These are phyloP conservation scores for Argyresthia goedartella DNA, from an alignment of 2,888 invertebrate species.

Conservation along the genomic window DNA sequence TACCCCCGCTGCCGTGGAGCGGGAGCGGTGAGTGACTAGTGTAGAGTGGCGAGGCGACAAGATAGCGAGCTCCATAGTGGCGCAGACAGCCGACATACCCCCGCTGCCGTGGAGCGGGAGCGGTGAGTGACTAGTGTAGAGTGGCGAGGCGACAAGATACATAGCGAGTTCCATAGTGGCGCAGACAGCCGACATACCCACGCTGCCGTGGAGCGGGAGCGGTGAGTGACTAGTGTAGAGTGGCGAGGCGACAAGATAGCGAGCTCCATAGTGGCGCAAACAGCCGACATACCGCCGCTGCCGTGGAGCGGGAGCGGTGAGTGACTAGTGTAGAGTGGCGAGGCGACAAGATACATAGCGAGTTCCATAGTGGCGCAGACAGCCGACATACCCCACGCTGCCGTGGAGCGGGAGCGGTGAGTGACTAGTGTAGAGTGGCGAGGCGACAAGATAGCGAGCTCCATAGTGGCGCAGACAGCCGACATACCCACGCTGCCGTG, in stretches of 20 bases:
- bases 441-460: background rate
- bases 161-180: constrained; percentile 81
- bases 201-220: constrained; percentile 98
- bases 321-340: constrained; percentile 49
- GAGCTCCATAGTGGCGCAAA: constrained; percentile 98
- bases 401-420: constrained; percentile 96
- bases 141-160: background rate
- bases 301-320: constrained; percentile 96
- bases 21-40: constrained; percentile 78
- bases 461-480: constrained; percentile 97
- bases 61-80: constrained; percentile 77
- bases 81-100: constrained; percentile 98
- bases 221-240: constrained; percentile 48
- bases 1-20: constrained; percentile 98
- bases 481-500: constrained; percentile 97
- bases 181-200: constrained; percentile 98
- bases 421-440: constrained; percentile 23
- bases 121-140: constrained; percentile 54
- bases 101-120: constrained; percentile 99
- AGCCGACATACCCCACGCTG: constrained; percentile 96
- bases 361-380: constrained; percentile 93
- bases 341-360: background rate
- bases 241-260: constrained; percentile 99
- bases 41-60: background rate
- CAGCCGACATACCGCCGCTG: constrained; percentile 96